Evolutionary conservation across 53 echinoderm and acorn worm species (phyloP).

Genomic region (Holothuria leucospilota): DNA sequence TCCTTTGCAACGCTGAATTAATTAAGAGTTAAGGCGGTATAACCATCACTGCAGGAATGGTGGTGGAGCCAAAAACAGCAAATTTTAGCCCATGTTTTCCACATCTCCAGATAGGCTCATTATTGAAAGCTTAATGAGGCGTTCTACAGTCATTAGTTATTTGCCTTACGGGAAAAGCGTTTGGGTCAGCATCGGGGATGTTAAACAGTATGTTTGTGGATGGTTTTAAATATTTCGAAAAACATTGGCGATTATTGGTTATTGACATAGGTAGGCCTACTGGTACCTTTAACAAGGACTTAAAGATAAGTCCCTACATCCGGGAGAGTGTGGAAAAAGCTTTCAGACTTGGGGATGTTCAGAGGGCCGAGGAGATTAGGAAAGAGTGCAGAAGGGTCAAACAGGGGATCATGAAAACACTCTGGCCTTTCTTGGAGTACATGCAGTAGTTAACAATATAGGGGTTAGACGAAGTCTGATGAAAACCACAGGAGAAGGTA

Average conservation of each 20-base stretch:
- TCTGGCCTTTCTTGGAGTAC: slow-evolving; percentile 71
- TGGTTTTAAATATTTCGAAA: slow-evolving; percentile 38
- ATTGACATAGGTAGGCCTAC: not conserved
- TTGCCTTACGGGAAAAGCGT: slow-evolving; percentile 45
- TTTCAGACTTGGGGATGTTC: not conserved
- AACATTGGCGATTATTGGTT: slow-evolving; percentile 33
- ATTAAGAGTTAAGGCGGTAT: not conserved
- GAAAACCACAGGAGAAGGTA: slow-evolving; percentile 60
- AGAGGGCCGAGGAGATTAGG: not conserved
- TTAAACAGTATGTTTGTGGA: slow-evolving; percentile 30
- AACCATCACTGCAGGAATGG: not conserved
- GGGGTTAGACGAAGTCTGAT: slow-evolving; percentile 38
- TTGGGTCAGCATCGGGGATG: slow-evolving; percentile 5
- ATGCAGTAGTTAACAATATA: slow-evolving; percentile 50
- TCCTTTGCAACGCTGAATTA: not conserved
- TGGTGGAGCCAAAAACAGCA: not conserved
- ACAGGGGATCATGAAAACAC: slow-evolving; percentile 65
- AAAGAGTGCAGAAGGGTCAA: not conserved
- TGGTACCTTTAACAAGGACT: not conserved
- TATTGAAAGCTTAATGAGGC: slow-evolving; percentile 42
- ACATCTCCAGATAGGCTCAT: slow-evolving; percentile 34
- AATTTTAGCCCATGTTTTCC: not conserved
- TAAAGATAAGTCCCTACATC: not conserved
- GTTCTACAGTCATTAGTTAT: slow-evolving; percentile 46
- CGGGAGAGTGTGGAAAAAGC: not conserved